Conservation (phyloP, 2,113 vertebrate genomes). For the Meles meles region DNA sequence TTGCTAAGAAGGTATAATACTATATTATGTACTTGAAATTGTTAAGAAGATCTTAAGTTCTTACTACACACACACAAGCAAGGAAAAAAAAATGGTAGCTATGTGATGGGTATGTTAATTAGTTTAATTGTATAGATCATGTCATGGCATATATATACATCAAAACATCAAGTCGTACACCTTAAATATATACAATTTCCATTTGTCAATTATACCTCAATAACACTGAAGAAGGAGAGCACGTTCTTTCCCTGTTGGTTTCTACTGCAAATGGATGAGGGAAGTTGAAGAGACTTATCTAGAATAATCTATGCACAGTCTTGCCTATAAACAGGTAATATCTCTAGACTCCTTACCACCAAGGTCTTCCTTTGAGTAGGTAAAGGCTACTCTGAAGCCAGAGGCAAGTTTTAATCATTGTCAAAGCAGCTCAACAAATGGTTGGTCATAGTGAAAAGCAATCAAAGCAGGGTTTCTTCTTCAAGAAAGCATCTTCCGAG, state of each 20-base stretch:
- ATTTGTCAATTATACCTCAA: background rate
- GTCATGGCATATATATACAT: background rate
- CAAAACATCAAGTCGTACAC: background rate
- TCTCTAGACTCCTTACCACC: background rate
- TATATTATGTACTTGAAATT: background rate
- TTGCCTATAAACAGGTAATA: background rate
- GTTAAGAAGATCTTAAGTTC: background rate
- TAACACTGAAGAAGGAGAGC: background rate
- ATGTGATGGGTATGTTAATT: background rate
- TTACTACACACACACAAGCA: background rate
- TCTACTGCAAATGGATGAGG: background rate
- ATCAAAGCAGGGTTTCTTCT: background rate
- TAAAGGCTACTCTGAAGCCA: conserved; percentile 25
- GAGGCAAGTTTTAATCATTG: background rate
- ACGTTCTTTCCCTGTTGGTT: background rate
- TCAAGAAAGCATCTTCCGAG: conserved; percentile 50
- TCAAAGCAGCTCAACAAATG: background rate
- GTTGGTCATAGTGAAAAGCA: background rate
- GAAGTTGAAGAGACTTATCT: background rate
- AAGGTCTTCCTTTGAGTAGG: background rate
- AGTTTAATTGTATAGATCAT: background rate
- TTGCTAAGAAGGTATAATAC: background rate
- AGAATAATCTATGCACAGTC: background rate
- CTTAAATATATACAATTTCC: background rate
- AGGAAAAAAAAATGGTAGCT: background rate